Base-by-base conservation (phyloP, 2,797 vertebrate genomes). In the Peromyscus melanophrys region DNA sequence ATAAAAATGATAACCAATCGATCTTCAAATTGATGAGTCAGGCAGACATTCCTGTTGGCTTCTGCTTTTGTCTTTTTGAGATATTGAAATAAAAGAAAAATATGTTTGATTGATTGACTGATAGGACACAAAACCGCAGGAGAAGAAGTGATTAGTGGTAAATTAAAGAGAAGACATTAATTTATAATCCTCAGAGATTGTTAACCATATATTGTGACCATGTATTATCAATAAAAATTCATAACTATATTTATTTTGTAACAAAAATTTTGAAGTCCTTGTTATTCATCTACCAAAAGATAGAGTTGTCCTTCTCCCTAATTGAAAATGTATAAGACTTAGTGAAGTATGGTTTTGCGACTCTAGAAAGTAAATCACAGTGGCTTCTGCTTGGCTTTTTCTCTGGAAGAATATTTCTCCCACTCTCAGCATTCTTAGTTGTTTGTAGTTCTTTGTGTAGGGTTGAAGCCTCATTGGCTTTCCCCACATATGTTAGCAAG, bases 21-120 rank as follows among this genome's bases (percentile, higher is more conserved):
- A 73, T 92, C 81, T 94, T 52, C 34, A 95, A 88, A 92, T 95
- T 95, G 55, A 93, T 94, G 77, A 96, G 59, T 61, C 73, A 96
- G 40, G 75, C 46, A 96, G 73, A 86, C 97, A 52, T 63, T 82
- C 73, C 31, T 91, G n/a, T 55, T 97, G 40, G 0, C 12, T 97
- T 43, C 17, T 94, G 91, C n/a, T 9, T 34, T 97, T 97, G 96
- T 96, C 40, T 89, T 73, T 19, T 89, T 25, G 14, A 92, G 81
- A 88, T 65, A 91, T 83, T 89, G 25, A 76, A 96, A 49, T 96
- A 61, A 95, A 93, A 95, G 13, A 76, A 96, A 96, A 90, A 31
- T 85, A 57, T 83, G 75, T 95, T 63, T 96, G 89, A 96, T 94
- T 96, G 75, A 94, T 94, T 91, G 71, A 89, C 96, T 96, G 46